Base-by-base conservation (phyloP, 1,140 invertebrate genomes). In the Melitaea cinxia region DNA sequence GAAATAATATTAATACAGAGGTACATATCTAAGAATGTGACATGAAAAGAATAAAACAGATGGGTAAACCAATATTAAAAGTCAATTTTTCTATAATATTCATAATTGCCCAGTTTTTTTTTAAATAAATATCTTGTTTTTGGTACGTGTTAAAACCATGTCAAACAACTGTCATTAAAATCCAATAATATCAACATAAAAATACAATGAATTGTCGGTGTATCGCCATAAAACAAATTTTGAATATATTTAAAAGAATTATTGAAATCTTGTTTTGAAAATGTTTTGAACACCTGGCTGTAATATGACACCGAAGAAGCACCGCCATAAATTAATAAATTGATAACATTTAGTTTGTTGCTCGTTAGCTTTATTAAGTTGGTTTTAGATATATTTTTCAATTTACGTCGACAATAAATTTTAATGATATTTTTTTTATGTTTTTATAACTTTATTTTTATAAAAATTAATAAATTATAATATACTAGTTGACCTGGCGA, bases 241-340 rank as follows among this genome's bases (percentile, higher is more conserved):
- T 15, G 33, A 35, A 35, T 23, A 37, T 55, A 39, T 33, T 37
- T 24, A 37, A n/a, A n/a, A n/a, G n/a, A n/a, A n/a, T n/a, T 12
- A 37, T 4, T 26, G 6, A 19, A 37, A 55, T 55, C 53, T 10
- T 24, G 14, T 55, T 55, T 55, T 17, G 53, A 24, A 53, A 63
- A 63, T 47, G 47, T n/a, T 54, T 54, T 53, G 60, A 70, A 74
- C 76, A 78, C 76, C 76, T 78, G 76, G 67, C 54, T 56, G 78
- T 66, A 78, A 80, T 42, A 6, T 24, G 78, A 80, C 63, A 80
- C 75, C 62, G 47, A 17, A 21, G 19, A 15, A 58, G 57, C 37
- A 23, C 58, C 45, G 28, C 14, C 14, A 62, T 61, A 42, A 56
- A 58, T 26, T 49, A 59, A 56, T 21, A 30, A 70, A 59, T 39